phyloP scores from a whole-genome alignment of 1,140 invertebrate genomes.

The Branchinecta lindahli region DNA sequence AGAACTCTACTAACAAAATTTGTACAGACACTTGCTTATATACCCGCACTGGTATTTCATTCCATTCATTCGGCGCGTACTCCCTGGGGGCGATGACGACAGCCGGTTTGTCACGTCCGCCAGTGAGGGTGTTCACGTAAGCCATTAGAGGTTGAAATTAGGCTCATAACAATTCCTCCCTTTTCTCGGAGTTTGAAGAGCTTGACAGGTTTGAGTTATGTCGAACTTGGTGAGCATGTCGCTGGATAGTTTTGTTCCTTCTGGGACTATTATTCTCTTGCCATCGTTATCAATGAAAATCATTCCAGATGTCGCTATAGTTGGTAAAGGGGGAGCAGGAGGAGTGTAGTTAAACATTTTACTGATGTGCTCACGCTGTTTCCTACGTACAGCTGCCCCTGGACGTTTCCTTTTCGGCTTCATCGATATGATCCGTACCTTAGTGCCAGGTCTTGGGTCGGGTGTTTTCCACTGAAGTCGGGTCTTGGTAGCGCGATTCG shows the following conservation, averaged over 20 bases:
- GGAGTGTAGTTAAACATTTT: conserved; percentile 6
- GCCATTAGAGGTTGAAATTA: not conserved
- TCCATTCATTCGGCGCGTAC: conserved; percentile 6
- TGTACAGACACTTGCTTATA: not conserved
- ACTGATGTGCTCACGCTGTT: not conserved
- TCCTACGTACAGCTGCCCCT: not conserved
- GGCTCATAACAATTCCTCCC: not conserved
- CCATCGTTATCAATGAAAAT: too few relatives aligned
- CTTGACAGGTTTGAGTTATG: too few relatives aligned
- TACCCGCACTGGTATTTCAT: not conserved
- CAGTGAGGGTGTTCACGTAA: conserved; percentile 7
- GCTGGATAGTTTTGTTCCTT: too few relatives aligned
- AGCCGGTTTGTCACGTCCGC: not conserved
- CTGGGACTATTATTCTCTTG: too few relatives aligned
- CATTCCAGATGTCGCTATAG: conserved; percentile 1
- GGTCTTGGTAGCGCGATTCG: conserved; percentile 1
- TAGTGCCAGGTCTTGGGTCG: not conserved
- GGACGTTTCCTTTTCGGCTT: conserved; percentile 9
- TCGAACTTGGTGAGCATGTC: too few relatives aligned
- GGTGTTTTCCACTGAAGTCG: conserved; percentile 8
- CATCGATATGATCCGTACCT: conserved; percentile 2
- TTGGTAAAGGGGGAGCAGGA: not conserved
- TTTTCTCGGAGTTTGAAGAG: too few relatives aligned
- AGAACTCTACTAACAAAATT: too few relatives aligned
- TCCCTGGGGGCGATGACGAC: not conserved